These are phyloP conservation scores for Eledona agricola DNA, from an alignment of 2,888 invertebrate genomes.

Conservation along the genomic window DNA sequence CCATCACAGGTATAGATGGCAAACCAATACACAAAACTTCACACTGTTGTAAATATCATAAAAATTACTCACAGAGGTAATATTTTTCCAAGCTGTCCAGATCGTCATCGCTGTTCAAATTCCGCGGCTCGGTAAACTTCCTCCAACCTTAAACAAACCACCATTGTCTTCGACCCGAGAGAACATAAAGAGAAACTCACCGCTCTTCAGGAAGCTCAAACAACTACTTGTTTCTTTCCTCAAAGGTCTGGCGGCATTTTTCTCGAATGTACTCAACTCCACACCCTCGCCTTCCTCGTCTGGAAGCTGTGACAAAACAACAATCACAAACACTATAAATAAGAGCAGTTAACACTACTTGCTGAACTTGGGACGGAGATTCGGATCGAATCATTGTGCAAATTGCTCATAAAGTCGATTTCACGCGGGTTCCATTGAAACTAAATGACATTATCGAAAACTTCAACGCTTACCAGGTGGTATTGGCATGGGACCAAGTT, in stretches of 20 bases:
- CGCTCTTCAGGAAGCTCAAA: constrained; percentile 35
- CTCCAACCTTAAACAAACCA: constrained; percentile 37
- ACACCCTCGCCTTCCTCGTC: constrained; percentile 7
- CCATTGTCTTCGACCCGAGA: constrained; percentile 3
- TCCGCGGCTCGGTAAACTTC: constrained; percentile 37
- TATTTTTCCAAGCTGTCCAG: constrained; percentile 47
- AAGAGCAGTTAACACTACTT: constrained; percentile 9
- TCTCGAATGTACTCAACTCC: constrained; percentile 9
- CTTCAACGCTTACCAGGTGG: constrained; percentile 46
- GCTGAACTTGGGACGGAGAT: constrained; percentile 25
- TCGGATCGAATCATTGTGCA: constrained; percentile 33
- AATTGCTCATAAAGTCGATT: constrained; percentile 32
- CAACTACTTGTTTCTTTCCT: constrained; percentile 23
- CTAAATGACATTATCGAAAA: constrained; percentile 44
- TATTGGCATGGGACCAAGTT: constrained; percentile 53
- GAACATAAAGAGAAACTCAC: constrained; percentile 27
- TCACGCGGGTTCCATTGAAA: constrained; percentile 37
- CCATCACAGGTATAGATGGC: constrained; percentile 3
- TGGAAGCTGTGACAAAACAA: constrained; percentile 12
- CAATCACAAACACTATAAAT: constrained; percentile 3
- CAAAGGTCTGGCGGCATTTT: constrained; percentile 2
- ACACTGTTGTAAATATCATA: too few species aligned
- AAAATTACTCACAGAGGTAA: constrained; percentile 46
- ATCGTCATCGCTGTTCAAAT: constrained; percentile 32
- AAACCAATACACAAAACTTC: constrained; percentile 1